phyloP scores from a whole-genome alignment of 2,888 invertebrate species.

The Stenolophus ochropezus region DNA sequence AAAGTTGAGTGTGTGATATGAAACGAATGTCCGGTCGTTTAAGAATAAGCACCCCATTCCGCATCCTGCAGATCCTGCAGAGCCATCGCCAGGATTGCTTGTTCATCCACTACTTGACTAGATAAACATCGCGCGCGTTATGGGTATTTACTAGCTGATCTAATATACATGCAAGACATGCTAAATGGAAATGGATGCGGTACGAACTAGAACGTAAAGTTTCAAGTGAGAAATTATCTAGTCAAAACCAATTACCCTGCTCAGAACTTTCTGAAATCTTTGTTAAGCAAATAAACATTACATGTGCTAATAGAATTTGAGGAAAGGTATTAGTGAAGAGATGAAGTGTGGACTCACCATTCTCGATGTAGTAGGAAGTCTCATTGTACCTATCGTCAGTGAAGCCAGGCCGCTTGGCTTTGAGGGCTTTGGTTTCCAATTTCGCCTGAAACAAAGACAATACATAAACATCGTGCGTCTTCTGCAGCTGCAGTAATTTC shows the following conservation, averaged over 20 bases:
- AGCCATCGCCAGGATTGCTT: not conserved
- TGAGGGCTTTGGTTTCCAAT: conserved; percentile 92
- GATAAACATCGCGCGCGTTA: not conserved
- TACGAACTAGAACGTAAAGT: not conserved
- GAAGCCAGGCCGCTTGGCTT: conserved; percentile 93
- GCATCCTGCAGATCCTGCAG: not conserved
- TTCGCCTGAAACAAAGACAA: conserved; percentile 84
- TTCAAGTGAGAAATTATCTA: not conserved
- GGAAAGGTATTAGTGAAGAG: not conserved
- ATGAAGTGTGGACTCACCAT: conserved; percentile 80
- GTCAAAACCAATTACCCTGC: not conserved
- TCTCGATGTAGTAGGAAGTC: conserved; percentile 96
- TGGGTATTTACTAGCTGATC: not conserved
- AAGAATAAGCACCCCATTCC: not conserved
- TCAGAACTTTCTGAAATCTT: not conserved
- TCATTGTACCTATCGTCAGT: conserved; percentile 95
- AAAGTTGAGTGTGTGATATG: not conserved
- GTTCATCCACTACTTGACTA: not conserved
- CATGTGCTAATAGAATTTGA: too few relatives aligned
- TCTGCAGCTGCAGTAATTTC: not conserved
- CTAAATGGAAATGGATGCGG: not conserved
- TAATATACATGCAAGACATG: not conserved
- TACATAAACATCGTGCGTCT: not conserved
- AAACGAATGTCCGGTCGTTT: not conserved
- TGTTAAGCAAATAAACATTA: not conserved